These are phyloP conservation scores for Lerista edwardsae DNA, from an alignment of 2,797 vertebrate species.

Conservation along the genomic window DNA sequence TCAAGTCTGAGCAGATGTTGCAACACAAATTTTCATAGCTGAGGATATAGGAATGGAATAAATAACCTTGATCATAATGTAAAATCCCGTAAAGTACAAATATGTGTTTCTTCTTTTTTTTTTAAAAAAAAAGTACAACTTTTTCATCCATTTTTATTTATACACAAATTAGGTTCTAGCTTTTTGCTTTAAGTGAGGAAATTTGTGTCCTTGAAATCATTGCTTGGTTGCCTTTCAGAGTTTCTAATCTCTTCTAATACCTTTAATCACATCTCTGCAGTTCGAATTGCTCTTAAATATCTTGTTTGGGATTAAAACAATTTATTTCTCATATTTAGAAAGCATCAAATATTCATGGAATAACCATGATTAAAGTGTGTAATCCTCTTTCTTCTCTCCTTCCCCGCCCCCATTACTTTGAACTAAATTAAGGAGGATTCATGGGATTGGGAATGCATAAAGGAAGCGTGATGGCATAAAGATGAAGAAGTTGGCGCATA, in stretches of 20 bases:
- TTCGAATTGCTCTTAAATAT: conserved; percentile 44
- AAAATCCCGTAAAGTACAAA: background rate
- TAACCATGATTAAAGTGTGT: conserved; percentile 27
- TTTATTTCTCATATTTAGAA: background rate
- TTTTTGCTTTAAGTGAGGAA: conserved; percentile 22
- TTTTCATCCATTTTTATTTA: conserved; percentile 29
- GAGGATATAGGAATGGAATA: background rate
- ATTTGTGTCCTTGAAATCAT: conserved; percentile 37
- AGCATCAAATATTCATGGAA: conserved; percentile 20
- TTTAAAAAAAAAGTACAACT: no score
- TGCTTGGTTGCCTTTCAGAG: conserved; percentile 24
- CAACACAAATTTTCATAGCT: background rate
- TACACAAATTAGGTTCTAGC: conserved; percentile 17
- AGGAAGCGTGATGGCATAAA: conserved; percentile 12
- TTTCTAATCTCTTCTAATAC: conserved; percentile 28
- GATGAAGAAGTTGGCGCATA: conserved; percentile 17
- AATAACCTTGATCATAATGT: background rate
- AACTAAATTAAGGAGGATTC: conserved; percentile 41
- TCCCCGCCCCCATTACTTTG: background rate
- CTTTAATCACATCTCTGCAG: conserved; percentile 39
- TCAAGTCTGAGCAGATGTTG: background rate
- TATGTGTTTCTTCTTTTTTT: conserved; percentile 20
- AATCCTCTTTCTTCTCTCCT: conserved; percentile 13
- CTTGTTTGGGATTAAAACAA: conserved; percentile 20
- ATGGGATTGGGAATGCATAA: conserved; percentile 30